Conservation (phyloP, 1,140 invertebrate genomes). For the roundworm (Caenorhabditis elegans) region DNA sequence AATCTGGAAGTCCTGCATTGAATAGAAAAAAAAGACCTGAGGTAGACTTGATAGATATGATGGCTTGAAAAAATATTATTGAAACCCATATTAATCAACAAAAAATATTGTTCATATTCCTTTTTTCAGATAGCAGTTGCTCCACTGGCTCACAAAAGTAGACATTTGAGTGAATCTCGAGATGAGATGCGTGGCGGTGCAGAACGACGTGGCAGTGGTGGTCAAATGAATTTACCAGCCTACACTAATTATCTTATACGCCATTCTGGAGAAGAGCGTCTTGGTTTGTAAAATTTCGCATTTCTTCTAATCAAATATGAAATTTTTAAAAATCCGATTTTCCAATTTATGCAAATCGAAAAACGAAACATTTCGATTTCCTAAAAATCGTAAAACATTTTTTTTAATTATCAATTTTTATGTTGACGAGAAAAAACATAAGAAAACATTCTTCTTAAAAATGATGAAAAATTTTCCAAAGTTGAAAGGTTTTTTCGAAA, state of each 20-base stretch:
- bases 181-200: neutral
- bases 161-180: constrained; percentile 6
- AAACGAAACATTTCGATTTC: no score
- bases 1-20: constrained; percentile 5
- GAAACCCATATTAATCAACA: no score
- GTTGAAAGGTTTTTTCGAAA: no score
- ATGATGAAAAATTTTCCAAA: no score
- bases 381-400: no score
- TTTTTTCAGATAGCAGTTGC: constrained; percentile 6
- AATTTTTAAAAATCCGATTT: no score
- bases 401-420: no score
- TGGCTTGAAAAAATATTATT: neutral
- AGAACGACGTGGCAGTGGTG: neutral
- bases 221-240: neutral
- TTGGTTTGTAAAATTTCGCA: neutral
- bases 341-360: no score
- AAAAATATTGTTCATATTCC: no score
- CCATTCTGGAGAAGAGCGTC: neutral
- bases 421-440: no score
- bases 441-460: no score
- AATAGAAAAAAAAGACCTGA: constrained; percentile 18
- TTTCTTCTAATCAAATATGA: no score
- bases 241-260: neutral
- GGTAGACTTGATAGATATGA: neutral
- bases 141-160: neutral